Evolutionary conservation across 2,797 vertebrate genomes (phyloP).

Genomic region (Helarctos malayanus): DNA sequence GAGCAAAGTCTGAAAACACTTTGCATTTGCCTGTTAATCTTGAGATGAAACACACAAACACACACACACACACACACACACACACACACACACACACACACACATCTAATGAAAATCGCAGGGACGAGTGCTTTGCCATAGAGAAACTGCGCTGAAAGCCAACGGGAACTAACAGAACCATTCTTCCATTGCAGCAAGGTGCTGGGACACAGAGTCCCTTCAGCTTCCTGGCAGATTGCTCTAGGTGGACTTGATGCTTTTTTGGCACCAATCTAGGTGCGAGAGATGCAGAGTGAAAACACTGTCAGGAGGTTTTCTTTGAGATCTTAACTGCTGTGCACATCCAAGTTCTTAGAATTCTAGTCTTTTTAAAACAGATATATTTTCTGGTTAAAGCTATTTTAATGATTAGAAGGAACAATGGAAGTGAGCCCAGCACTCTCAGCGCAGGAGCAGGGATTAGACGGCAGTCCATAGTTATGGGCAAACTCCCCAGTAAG

Average conservation of each 20-base stretch:
- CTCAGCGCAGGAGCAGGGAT: background rate
- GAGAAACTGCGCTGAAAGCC: background rate
- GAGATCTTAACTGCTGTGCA: background rate
- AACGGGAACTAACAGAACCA: background rate
- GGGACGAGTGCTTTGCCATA: fast-evolving
- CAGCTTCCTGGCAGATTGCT: background rate
- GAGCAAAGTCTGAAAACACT: conserved; percentile 64
- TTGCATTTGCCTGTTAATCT: conserved; percentile 39
- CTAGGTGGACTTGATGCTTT: background rate
- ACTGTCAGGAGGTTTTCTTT: background rate
- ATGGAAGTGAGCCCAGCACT: background rate
- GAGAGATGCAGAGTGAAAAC: background rate
- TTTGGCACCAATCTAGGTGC: background rate
- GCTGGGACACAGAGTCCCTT: background rate
- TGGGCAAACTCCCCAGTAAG: background rate
- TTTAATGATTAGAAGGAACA: background rate
- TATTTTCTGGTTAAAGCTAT: background rate
- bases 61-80: background rate
- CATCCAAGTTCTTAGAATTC: background rate
- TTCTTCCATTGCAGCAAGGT: background rate
- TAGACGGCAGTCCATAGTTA: background rate
- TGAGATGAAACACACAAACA: background rate
- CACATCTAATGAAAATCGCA: background rate
- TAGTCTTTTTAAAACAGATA: background rate
- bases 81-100: background rate